Evolutionary conservation across 2,888 invertebrate species (phyloP).

Genomic region (Chrysodeixis includens): DNA sequence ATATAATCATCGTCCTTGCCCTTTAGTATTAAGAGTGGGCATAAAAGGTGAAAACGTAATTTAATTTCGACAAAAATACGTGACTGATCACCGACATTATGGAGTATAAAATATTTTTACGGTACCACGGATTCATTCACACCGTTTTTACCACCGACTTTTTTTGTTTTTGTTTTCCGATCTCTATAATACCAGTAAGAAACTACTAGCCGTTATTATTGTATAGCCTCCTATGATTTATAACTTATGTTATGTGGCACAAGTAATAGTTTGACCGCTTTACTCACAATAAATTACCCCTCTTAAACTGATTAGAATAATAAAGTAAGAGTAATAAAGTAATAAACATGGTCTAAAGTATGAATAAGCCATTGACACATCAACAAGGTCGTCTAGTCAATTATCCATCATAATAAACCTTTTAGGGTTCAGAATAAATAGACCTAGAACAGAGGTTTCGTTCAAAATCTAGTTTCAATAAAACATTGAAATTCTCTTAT

Average conservation of each 20-base stretch:
- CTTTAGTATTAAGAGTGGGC: neutral
- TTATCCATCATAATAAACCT: slow-evolving; percentile 3
- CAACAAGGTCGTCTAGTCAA: neutral
- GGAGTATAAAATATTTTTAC: neutral
- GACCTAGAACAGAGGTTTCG: too few species aligned
- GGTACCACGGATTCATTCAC: neutral
- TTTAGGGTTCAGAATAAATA: neutral
- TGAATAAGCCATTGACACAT: neutral
- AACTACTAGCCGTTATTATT: too few species aligned
- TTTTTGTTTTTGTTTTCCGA: neutral
- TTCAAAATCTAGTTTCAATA: too few species aligned
- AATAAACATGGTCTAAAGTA: neutral
- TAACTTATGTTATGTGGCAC: too few species aligned
- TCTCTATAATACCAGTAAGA: neutral
- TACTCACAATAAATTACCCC: too few species aligned
- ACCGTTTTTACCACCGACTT: neutral
- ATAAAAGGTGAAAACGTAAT: neutral
- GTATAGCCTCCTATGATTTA: too few species aligned
- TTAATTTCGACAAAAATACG: neutral
- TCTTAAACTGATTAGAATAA: too few species aligned
- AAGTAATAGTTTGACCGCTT: too few species aligned
- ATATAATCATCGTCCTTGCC: neutral
- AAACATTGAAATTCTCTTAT: too few species aligned
- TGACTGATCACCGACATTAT: neutral
- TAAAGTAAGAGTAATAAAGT: too few species aligned